Percentiles rank a stretch among this genome's conserved stretches.
Evolutionary conservation across 2,113 vertebrate genomes (phyloP).

Genomic region (Corythoichthys intestinalis): DNA sequence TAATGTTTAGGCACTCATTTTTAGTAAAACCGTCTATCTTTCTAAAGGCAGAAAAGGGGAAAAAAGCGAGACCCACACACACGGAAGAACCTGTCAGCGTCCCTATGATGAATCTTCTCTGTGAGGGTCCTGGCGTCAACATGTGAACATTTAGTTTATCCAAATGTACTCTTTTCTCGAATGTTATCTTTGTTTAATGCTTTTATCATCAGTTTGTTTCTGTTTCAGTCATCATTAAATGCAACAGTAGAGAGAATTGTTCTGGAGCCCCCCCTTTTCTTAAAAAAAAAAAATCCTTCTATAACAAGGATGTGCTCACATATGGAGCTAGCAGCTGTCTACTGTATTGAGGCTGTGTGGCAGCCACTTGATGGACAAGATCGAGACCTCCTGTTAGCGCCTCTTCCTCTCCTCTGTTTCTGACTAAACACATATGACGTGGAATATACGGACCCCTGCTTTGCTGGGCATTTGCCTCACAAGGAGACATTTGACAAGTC

Average conservation of each 20-base stretch:
- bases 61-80: background rate
- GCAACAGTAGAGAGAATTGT: constrained; percentile 41
- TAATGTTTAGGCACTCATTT: too few species aligned
- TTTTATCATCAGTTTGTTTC: constrained; percentile 47
- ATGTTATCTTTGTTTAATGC: constrained; percentile 17
- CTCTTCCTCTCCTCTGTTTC: constrained; percentile 34
- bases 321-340: constrained; percentile 28
- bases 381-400: constrained; percentile 50
- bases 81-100: background rate
- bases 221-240: constrained; percentile 35
- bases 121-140: background rate
- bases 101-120: background rate
- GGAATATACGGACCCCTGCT: constrained; percentile 25
- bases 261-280: constrained; percentile 18
- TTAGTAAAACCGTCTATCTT: too few species aligned
- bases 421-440: constrained; percentile 55
- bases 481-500: background rate
- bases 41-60: too few species aligned
- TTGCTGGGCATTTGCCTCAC: background rate
- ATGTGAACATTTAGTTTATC: background rate
- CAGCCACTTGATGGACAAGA: constrained; percentile 54
- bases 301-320: constrained; percentile 24
- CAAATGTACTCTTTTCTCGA: constrained; percentile 9
- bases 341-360: constrained; percentile 26
- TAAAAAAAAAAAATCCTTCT: constrained; percentile 19